A percentile compares a stretch with the other conserved stretches of the same genome.
Conservation (phyloP, 2,113 vertebrate genomes). For the Chunga burmeisteri region DNA sequence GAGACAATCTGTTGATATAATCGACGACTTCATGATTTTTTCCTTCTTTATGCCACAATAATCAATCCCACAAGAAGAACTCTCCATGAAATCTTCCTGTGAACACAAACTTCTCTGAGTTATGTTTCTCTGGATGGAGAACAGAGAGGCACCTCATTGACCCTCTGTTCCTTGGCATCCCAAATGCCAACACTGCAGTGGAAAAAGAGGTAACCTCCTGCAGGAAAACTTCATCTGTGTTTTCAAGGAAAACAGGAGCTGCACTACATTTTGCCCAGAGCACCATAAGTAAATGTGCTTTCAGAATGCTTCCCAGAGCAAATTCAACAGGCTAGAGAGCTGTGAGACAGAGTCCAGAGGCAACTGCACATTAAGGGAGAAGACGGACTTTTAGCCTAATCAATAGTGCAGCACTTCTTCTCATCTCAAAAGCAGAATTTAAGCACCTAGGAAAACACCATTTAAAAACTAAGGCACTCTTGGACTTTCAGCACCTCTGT, state of each 20-base stretch:
- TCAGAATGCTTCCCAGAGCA: not conserved
- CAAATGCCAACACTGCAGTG: not conserved
- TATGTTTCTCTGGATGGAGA: not conserved
- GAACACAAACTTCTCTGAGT: not conserved
- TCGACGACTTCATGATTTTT: not conserved
- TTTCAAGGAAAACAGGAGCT: not conserved
- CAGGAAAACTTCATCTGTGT: not conserved
- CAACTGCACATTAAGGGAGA: not conserved
- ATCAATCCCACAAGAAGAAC: not conserved
- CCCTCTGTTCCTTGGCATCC: not conserved
- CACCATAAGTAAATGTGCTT: not conserved
- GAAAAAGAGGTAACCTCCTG: not conserved
- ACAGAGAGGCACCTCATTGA: not conserved
- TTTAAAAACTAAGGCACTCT: not conserved
- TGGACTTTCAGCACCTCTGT: not conserved
- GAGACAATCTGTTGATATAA: not conserved
- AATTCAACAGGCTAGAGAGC: not conserved
- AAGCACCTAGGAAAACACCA: not conserved
- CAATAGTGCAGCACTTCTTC: not conserved
- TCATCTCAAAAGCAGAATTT: not conserved
- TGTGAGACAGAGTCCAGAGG: not conserved
- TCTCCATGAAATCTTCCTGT: not conserved
- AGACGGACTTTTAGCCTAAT: not conserved
- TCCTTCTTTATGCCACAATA: not conserved
- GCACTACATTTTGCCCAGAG: not conserved